Evolutionary conservation across 2,888 invertebrate species (phyloP).

Genomic region (Agrotis exclamationis): DNA sequence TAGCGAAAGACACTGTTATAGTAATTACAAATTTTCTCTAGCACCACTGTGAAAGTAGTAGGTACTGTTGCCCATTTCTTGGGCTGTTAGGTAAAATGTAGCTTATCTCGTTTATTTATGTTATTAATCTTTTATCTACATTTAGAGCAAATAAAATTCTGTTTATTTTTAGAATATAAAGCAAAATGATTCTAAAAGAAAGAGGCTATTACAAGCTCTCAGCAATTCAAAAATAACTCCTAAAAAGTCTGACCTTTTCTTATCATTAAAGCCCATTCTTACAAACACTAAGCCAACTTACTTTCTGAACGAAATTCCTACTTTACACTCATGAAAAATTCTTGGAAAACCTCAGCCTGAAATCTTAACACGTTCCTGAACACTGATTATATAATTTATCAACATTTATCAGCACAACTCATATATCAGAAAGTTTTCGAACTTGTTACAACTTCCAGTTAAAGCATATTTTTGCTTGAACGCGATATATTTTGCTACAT

Average conservation of each 20-base stretch:
- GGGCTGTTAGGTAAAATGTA: too few species aligned
- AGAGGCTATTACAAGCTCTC: too few species aligned
- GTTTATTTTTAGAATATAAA: too few species aligned
- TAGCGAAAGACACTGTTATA: too few species aligned
- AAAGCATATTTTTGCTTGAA: constrained; percentile 44
- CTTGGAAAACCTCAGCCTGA: constrained; percentile 13
- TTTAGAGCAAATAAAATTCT: too few species aligned
- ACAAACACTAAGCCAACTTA: not conserved
- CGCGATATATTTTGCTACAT: constrained; percentile 38
- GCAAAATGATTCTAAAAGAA: too few species aligned
- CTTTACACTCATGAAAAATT: constrained; percentile 9
- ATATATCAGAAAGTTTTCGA: constrained; percentile 49
- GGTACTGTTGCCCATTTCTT: too few species aligned
- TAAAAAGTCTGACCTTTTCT: constrained; percentile 7
- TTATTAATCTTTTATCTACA: too few species aligned
- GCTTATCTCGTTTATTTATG: too few species aligned
- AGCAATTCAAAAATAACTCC: too few species aligned
- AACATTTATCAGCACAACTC: constrained; percentile 37
- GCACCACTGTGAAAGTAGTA: too few species aligned
- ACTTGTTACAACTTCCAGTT: constrained; percentile 48
- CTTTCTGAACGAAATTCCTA: not conserved
- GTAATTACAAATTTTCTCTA: too few species aligned
- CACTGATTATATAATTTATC: constrained; percentile 54
- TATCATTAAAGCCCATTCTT: not conserved
- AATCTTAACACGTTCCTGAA: constrained; percentile 34